A percentile compares a stretch with the other conserved stretches of the same genome.
phyloP scores from a whole-genome alignment of 2,797 vertebrate genomes.

The Meriones psammophilus region DNA sequence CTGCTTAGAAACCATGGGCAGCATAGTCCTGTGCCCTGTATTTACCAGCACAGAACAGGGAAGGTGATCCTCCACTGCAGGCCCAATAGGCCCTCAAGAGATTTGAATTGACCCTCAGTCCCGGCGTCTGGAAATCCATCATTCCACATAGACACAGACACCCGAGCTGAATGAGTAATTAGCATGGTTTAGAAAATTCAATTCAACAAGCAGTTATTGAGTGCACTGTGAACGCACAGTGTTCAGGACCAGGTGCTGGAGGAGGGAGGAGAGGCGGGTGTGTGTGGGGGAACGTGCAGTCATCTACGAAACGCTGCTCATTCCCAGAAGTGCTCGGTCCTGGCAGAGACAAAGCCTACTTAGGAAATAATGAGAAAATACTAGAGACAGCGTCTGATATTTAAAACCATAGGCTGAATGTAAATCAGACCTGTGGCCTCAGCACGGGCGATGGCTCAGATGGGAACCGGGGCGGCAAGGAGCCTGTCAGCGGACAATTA shows the following conservation, averaged over 20 bases:
- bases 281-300: not conserved
- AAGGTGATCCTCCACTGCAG: constrained; percentile 60
- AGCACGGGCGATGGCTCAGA: not conserved
- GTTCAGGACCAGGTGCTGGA: constrained; percentile 79
- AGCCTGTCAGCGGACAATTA: not conserved
- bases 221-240: constrained; percentile 78
- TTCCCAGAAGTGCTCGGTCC: constrained; percentile 32
- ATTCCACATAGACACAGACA: constrained; percentile 75
- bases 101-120: constrained; percentile 84
- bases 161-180: constrained; percentile 82
- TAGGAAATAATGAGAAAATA: constrained; percentile 38
- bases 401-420: constrained; percentile 18
- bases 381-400: not conserved
- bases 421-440: constrained; percentile 5
- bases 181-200: constrained; percentile 77
- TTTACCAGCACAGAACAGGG: constrained; percentile 69
- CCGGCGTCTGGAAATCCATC: constrained; percentile 83
- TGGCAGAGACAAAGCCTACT: not conserved
- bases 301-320: not conserved
- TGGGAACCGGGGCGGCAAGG: not conserved
- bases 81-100: constrained; percentile 73
- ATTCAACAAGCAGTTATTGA: constrained; percentile 81
- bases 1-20: constrained; percentile 63
- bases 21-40: constrained; percentile 6
- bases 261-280: constrained; percentile 36